Evolutionary conservation across 2,888 invertebrate genomes (phyloP), one percentile per base, ranked within the genome.

Genomic region (Apocheima hispidaria): DNA sequence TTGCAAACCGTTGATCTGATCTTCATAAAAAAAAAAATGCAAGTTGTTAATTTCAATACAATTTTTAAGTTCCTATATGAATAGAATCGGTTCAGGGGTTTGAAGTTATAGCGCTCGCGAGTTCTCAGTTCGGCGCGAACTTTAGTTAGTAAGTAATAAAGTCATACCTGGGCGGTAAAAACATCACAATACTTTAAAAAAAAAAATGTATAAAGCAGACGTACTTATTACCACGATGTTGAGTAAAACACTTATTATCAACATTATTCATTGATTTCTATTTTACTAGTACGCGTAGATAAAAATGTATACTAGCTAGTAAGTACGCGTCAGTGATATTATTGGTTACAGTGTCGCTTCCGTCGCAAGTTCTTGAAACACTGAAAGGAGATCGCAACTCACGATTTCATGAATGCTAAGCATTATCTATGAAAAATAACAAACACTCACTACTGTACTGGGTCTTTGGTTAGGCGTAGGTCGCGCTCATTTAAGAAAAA

Each of bases 181-280:
- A 38, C 18, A 18, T 20, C 1, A 21, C 6, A 7, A 20, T 28
- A n/a, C n/a, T 6, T 9, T 6, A 18, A 20, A n/a, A 26, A 7
- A 23, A 52, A 60, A 38, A 33, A 35, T 6, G 28, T 28, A 33
- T 12, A 46, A 40, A 16, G 30, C 16, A 40, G 4, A 44, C 63
- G 30, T 59, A 66, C 63, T 12, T 63, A 63, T 33, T 36, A 63
- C 9, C 38, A 59, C 23, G 79, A 33, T 41, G 77, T 71, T 56
- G 75, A 73, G 58, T 77, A 68, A 68, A 55, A 65, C 64, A 55
- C 63, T 53, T 21, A 69, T 72, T 71, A 53, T 46, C 60, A 55
- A 66, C 66, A 68, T 66, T 65, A n/a, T n/a, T n/a, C n/a, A n/a
- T n/a, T n/a, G n/a, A n/a, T n/a, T n/a, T n/a, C n/a, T n/a, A n/a